Evolutionary conservation across 1,140 invertebrate genomes (phyloP).

Genomic region (Diabrotica undecimpunctata): DNA sequence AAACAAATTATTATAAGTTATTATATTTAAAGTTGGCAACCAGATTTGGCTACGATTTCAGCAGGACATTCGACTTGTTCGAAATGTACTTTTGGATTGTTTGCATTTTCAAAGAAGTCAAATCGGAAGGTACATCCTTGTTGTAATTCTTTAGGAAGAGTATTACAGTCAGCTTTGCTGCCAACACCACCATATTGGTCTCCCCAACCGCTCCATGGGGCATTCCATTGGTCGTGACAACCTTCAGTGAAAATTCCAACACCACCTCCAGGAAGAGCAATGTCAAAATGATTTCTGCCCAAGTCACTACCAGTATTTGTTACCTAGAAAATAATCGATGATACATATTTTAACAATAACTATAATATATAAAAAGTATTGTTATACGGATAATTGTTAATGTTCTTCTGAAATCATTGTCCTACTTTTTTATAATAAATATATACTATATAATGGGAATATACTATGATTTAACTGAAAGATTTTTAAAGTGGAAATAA

Average conservation of each 20-base stretch:
- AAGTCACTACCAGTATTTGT: constrained; percentile 8
- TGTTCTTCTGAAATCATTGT: too few species aligned
- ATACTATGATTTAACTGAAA: too few species aligned
- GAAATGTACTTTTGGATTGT: constrained; percentile 26
- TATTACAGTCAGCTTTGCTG: constrained; percentile 16
- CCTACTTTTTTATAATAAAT: too few species aligned
- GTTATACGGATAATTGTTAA: too few species aligned
- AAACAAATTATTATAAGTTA: too few species aligned
- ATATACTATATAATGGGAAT: too few species aligned
- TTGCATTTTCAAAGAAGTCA: constrained; percentile 24
- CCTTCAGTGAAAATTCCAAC: constrained; percentile 25
- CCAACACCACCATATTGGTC: constrained; percentile 21
- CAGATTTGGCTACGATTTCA: constrained; percentile 14
- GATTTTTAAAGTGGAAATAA: too few species aligned
- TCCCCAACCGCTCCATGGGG: constrained; percentile 23
- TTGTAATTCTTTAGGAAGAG: constrained; percentile 21
- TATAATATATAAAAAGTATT: too few species aligned
- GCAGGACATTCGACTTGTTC: constrained; percentile 24
- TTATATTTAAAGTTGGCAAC: too few species aligned
- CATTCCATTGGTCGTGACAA: constrained; percentile 24
- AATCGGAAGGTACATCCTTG: constrained; percentile 24
- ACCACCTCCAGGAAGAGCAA: too few species aligned
- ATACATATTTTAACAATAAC: too few species aligned
- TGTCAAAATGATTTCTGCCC: constrained; percentile 17
- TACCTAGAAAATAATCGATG: constrained; percentile 19